Conservation (phyloP, 2,888 invertebrate species). For the Pachymerium ferrugineum region DNA sequence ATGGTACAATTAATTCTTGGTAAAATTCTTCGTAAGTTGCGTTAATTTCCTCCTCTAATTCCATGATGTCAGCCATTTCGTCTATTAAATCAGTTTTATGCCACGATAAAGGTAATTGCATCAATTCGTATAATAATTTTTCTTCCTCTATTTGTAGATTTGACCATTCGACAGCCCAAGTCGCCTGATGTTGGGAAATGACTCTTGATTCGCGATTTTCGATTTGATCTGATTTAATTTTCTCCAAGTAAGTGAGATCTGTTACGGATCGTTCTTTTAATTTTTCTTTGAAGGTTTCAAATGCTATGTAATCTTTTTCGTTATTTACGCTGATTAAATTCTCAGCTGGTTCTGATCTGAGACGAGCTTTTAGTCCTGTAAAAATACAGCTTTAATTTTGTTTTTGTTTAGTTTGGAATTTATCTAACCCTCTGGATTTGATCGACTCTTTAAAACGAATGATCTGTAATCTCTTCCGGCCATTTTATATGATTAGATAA, state of each 20-base stretch:
- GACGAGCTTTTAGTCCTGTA: neutral
- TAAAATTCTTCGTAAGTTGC: neutral
- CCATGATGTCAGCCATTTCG: neutral
- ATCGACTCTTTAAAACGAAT: neutral
- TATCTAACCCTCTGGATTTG: neutral
- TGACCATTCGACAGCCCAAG: constrained; percentile 8
- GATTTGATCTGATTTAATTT: neutral
- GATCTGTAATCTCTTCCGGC: neutral
- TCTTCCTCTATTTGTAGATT: neutral
- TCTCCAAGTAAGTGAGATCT: neutral
- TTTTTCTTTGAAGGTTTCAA: neutral
- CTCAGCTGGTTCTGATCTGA: neutral
- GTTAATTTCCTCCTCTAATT: neutral
- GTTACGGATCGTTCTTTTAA: neutral
- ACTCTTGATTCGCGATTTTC: neutral
- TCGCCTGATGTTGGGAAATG: neutral
- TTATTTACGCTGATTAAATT: neutral
- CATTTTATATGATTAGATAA: neutral
- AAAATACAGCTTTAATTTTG: neutral
- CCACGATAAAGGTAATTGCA: neutral
- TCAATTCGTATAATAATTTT: neutral
- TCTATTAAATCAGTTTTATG: neutral
- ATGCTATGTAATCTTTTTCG: neutral
- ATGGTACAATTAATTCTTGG: neutral
- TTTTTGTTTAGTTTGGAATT: neutral